A percentile compares a stretch with the other conserved stretches of the same genome.
phyloP scores from a whole-genome alignment of 1,140 invertebrate genomes.

The Micrasema longulum region DNA sequence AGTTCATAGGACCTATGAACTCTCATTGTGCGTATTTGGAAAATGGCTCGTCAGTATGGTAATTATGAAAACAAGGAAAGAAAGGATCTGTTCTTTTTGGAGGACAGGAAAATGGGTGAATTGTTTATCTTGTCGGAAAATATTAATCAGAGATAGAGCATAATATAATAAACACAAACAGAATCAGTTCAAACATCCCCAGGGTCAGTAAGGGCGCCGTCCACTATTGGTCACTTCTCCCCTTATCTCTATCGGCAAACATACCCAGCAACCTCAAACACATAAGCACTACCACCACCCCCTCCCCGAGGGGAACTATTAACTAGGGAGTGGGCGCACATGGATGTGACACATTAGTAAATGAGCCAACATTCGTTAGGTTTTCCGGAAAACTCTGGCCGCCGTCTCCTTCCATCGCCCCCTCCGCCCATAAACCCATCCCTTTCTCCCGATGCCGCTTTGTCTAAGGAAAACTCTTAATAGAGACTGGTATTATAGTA shows the following conservation, averaged over 20 bases:
- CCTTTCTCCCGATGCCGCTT: slow-evolving; percentile 38
- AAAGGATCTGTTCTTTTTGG: no score
- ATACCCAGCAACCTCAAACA: slow-evolving; percentile 47
- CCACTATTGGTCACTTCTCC: slow-evolving; percentile 48
- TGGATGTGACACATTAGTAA: slow-evolving; percentile 56
- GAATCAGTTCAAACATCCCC: slow-evolving; percentile 17
- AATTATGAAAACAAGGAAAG: no score
- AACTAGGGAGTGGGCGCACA: slow-evolving; percentile 37
- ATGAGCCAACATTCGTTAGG: slow-evolving; percentile 55
- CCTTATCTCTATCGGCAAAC: slow-evolving; percentile 49
- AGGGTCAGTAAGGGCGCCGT: no score
- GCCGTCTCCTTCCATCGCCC: slow-evolving; percentile 8
- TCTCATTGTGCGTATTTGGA: no score
- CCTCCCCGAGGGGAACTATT: slow-evolving; percentile 47
- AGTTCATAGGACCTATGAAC: no score
- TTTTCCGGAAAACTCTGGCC: slow-evolving; percentile 43
- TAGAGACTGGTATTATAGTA: slow-evolving; percentile 18
- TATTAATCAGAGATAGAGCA: slow-evolving; percentile 36
- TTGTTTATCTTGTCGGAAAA: slow-evolving; percentile 28
- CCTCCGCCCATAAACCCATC: slow-evolving; percentile 33
- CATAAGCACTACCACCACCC: slow-evolving; percentile 37
- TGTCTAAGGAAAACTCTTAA: slow-evolving; percentile 53
- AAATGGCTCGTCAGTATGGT: no score
- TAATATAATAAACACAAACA: slow-evolving; percentile 35
- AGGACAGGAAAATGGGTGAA: no score